Conservation (phyloP, 2,797 vertebrate species). For the Picus viridis region DNA sequence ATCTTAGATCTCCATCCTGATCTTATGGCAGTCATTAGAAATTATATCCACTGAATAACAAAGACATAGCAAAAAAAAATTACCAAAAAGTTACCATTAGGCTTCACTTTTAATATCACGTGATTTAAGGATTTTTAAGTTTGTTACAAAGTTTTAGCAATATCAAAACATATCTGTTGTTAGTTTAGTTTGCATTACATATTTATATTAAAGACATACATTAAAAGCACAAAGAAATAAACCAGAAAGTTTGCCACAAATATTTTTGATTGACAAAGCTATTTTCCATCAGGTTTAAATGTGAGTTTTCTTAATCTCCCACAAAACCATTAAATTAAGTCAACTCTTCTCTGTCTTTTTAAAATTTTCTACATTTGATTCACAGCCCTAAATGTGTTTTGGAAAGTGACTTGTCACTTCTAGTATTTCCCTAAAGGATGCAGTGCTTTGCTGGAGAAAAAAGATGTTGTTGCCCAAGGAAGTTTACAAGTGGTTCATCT, state of each 20-base stretch:
- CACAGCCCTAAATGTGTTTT: accelerated
- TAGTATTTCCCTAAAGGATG: not conserved
- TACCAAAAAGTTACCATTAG: not conserved
- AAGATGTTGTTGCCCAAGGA: not conserved
- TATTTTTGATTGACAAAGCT: not conserved
- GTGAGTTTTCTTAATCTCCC: not conserved
- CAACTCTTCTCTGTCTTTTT: not conserved
- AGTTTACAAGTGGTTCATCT: not conserved
- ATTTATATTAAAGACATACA: not conserved
- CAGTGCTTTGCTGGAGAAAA: not conserved
- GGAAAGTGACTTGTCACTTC: not conserved
- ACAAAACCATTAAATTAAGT: not conserved
- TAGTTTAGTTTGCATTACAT: not conserved
- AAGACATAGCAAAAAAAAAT: not conserved
- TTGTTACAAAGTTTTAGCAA: not conserved
- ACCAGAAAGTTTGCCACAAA: not conserved
- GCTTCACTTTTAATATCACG: not conserved
- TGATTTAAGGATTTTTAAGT: not conserved
- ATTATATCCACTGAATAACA: not conserved
- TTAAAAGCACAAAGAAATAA: not conserved
- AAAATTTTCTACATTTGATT: not conserved
- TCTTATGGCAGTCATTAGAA: not conserved
- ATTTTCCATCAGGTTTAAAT: not conserved
- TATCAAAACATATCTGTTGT: not conserved
- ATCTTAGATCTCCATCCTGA: not conserved